Conservation (phyloP, 2,888 invertebrate genomes). For the Homarus gammarus region DNA sequence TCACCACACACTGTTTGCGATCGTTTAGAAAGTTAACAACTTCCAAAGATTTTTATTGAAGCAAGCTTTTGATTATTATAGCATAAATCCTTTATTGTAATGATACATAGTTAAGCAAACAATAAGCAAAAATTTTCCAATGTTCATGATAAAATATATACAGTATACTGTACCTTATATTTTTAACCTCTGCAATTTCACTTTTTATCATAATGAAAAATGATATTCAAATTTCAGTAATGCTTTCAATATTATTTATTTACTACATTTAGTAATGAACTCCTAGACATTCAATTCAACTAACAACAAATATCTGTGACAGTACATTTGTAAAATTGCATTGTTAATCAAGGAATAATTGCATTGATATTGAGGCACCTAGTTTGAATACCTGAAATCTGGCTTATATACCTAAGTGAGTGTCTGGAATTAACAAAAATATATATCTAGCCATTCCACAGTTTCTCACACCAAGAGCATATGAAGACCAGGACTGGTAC, state of each 20-base stretch:
- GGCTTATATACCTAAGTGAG: slow-evolving; percentile 8
- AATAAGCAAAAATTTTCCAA: too few relatives aligned
- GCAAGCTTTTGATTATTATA: too few relatives aligned
- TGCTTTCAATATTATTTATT: slow-evolving; percentile 21
- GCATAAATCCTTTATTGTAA: too few relatives aligned
- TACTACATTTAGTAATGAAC: slow-evolving; percentile 14
- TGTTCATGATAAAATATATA: too few relatives aligned
- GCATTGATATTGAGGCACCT: slow-evolving; percentile 70
- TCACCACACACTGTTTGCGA: too few relatives aligned
- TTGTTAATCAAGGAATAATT: slow-evolving; percentile 61
- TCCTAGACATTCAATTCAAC: slow-evolving; percentile 2
- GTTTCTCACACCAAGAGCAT: background rate
- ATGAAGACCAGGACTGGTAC: background rate
- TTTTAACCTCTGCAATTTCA: too few relatives aligned
- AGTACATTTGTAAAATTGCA: slow-evolving; percentile 48
- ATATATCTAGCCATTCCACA: slow-evolving; percentile 11
- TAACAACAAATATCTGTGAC: slow-evolving; percentile 42
- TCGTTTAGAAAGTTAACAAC: too few relatives aligned
- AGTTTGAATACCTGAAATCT: slow-evolving; percentile 54
- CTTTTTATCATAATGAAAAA: too few relatives aligned
- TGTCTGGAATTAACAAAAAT: slow-evolving; percentile 31
- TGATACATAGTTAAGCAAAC: too few relatives aligned
- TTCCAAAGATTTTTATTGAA: too few relatives aligned
- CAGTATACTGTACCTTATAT: too few relatives aligned
- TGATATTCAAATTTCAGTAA: too few relatives aligned